phyloP scores from a whole-genome alignment of 2,113 vertebrate genomes.

The Coptodon rendalli region DNA sequence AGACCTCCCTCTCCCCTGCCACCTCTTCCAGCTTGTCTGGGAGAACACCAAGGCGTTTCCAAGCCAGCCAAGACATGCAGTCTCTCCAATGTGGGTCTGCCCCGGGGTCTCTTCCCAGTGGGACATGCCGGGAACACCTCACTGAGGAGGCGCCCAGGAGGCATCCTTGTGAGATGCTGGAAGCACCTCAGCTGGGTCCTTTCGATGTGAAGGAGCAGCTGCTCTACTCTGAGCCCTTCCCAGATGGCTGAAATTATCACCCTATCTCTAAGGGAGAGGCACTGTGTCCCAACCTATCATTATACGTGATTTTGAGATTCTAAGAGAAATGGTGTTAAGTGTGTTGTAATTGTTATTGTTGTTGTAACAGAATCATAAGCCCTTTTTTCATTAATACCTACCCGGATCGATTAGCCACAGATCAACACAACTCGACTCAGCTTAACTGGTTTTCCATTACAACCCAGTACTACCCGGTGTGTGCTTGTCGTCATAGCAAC shows the following conservation, averaged over 20 bases:
- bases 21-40: not conserved
- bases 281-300: not conserved
- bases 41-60: not conserved
- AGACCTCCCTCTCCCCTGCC: not conserved
- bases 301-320: not conserved
- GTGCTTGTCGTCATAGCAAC: not conserved
- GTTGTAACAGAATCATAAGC: not conserved
- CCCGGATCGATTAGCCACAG: not conserved
- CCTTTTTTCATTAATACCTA: not conserved
- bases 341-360: not conserved
- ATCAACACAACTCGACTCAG: not conserved
- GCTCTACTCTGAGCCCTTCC: not conserved
- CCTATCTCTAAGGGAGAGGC: not conserved
- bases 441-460: not conserved
- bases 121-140: not conserved
- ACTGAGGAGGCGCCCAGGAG: not conserved
- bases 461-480: not conserved
- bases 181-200: not conserved
- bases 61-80: not conserved
- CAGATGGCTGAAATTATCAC: not conserved
- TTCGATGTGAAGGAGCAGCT: not conserved
- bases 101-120: not conserved
- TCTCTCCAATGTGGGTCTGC: not conserved
- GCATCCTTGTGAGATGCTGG: not conserved
- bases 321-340: not conserved